Percentiles rank a stretch among this genome's conserved stretches.
Conservation (phyloP, 2,113 vertebrate genomes). For the Saccopteryx bilineata region DNA sequence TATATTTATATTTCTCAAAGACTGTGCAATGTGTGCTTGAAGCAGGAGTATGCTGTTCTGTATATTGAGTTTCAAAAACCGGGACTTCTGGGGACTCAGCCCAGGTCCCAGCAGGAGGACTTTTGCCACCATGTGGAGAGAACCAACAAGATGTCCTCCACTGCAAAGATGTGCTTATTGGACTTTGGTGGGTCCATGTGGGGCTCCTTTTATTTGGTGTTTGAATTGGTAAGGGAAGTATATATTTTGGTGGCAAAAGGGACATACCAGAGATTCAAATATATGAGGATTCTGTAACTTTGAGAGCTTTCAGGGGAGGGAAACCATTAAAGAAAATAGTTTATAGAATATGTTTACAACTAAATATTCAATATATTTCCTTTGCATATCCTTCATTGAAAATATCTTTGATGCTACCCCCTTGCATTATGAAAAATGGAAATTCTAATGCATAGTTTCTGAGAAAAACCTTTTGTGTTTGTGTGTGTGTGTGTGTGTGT, state of each 20-base stretch:
- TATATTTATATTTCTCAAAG: neutral
- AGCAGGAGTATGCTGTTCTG: neutral
- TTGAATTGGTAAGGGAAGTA: neutral
- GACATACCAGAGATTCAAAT: neutral
- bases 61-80: neutral
- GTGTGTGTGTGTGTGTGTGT: too few relatives aligned
- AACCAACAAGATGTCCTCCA: neutral
- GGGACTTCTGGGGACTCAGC: neutral
- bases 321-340: neutral
- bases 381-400: constrained; percentile 33
- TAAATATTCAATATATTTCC: constrained; percentile 22
- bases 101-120: neutral
- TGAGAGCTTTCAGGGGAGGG: neutral
- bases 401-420: neutral
- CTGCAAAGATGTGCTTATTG: neutral
- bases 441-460: neutral
- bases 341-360: neutral
- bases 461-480: neutral
- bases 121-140: neutral
- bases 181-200: neutral
- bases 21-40: neutral
- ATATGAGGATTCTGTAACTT: neutral
- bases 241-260: neutral
- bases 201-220: neutral
- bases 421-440: neutral